Percentiles rank a stretch among this genome's conserved stretches.
Conservation (phyloP, 1,140 invertebrate species). For the Hycleus phaleratus region DNA sequence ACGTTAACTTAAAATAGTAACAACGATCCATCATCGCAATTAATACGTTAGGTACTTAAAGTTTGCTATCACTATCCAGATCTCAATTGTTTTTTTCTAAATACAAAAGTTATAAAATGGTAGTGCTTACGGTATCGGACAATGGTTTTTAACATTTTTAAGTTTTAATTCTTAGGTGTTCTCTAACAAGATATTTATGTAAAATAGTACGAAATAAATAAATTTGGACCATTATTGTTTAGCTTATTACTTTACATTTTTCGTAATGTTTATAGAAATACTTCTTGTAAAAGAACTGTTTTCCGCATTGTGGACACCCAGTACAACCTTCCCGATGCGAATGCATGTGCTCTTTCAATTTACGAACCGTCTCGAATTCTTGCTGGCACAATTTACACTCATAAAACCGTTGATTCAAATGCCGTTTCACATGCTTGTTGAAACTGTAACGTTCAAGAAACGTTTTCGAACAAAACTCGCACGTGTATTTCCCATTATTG, state of each 20-base stretch:
- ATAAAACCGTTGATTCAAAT: constrained; percentile 14
- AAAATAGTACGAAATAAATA: constrained; percentile 35
- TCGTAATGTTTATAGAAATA: constrained; percentile 15
- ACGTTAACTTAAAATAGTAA: not conserved
- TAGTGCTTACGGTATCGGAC: constrained; percentile 35
- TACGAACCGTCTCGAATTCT: constrained; percentile 15
- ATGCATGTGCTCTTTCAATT: constrained; percentile 21
- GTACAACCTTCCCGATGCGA: constrained; percentile 16
- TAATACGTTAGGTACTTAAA: constrained; percentile 32
- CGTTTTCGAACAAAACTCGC: constrained; percentile 30
- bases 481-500: constrained; percentile 18
- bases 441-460: constrained; percentile 29
- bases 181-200: constrained; percentile 37
- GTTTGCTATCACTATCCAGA: constrained; percentile 19
- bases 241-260: constrained; percentile 3
- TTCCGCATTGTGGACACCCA: constrained; percentile 15
- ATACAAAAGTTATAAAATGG: constrained; percentile 1
- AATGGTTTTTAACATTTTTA: constrained; percentile 34
- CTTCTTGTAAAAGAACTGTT: constrained; percentile 19
- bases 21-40: not conserved
- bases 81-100: constrained; percentile 29
- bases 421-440: constrained; percentile 25
- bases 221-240: constrained; percentile 26
- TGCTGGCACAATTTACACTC: constrained; percentile 18
- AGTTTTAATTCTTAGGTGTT: constrained; percentile 32